A percentile compares a stretch with the other conserved stretches of the same genome.
Evolutionary conservation across 2,113 vertebrate species (phyloP).

Genomic region (Fregetta grallaria): DNA sequence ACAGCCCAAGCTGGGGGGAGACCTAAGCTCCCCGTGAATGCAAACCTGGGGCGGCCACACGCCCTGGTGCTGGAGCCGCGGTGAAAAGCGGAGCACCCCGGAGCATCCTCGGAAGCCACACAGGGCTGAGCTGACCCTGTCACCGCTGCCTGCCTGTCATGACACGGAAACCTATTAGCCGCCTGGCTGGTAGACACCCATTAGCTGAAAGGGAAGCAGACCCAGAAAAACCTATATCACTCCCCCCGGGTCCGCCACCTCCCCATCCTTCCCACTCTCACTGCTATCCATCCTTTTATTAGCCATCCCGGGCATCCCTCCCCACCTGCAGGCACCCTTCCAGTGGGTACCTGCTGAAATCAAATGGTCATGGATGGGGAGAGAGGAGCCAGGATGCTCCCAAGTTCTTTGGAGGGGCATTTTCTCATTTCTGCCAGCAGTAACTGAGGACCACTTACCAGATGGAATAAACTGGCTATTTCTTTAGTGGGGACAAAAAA

Average conservation of each 20-base stretch:
- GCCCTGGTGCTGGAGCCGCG: neutral
- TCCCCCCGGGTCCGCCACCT: neutral
- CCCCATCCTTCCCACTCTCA: neutral
- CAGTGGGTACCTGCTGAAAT: neutral
- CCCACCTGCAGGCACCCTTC: neutral
- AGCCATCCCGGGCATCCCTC: neutral
- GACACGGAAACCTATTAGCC: neutral
- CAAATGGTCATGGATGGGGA: accelerated
- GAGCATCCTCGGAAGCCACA: neutral
- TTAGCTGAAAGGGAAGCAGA: neutral
- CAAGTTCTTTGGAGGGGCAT: neutral
- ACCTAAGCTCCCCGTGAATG: neutral
- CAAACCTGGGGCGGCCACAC: neutral
- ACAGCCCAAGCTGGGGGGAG: neutral
- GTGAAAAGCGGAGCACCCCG: neutral
- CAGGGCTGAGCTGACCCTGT: neutral
- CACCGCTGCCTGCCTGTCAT: neutral
- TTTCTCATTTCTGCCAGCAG: neutral
- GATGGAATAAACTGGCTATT: neutral
- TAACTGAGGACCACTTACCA: neutral
- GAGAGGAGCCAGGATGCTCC: neutral
- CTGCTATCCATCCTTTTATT: neutral
- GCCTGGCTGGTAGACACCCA: neutral
- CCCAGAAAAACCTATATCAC: neutral
- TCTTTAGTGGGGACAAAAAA: neutral